Conservation (phyloP, 2,113 vertebrate species). For the Ochotona curzoniae region DNA sequence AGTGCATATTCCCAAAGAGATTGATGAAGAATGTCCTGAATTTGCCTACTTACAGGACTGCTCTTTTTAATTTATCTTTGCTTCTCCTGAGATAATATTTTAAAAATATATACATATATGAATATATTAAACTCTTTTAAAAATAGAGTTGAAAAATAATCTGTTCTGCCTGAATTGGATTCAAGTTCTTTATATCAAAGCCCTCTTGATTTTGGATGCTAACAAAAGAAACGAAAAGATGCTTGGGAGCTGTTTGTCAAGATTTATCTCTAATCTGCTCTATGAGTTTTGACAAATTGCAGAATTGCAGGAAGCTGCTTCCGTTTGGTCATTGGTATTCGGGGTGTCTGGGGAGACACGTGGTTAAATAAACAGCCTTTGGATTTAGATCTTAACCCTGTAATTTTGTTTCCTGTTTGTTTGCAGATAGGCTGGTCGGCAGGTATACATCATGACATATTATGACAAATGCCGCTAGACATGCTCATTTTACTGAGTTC, state of each 20-base stretch:
- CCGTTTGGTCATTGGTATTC: conserved; percentile 7
- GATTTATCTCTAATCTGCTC: conserved; percentile 5
- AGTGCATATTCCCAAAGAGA: not conserved
- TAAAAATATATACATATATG: not conserved
- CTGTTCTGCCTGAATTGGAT: conserved; percentile 22
- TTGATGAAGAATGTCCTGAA: not conserved
- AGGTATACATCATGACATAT: not conserved
- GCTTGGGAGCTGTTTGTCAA: not conserved
- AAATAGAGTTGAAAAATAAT: conserved; percentile 38
- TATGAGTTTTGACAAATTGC: conserved; percentile 41
- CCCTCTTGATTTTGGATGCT: conserved; percentile 50
- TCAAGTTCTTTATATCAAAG: conserved; percentile 22
- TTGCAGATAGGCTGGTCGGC: not conserved
- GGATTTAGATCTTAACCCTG: not conserved
- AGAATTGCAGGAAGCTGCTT: conserved; percentile 37
- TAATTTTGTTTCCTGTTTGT: not conserved
- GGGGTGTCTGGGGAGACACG: not conserved
- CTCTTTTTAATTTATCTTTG: conserved; percentile 20
- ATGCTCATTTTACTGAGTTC: conserved; percentile 21
- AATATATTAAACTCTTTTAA: not conserved
- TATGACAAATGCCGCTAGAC: not conserved
- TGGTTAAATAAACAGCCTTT: not conserved
- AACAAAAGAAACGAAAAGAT: conserved; percentile 47
- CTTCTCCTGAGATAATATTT: not conserved
- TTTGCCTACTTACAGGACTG: not conserved